Evolutionary conservation across 2,113 vertebrate genomes (phyloP).

Genomic region (Xenus cinereus): DNA sequence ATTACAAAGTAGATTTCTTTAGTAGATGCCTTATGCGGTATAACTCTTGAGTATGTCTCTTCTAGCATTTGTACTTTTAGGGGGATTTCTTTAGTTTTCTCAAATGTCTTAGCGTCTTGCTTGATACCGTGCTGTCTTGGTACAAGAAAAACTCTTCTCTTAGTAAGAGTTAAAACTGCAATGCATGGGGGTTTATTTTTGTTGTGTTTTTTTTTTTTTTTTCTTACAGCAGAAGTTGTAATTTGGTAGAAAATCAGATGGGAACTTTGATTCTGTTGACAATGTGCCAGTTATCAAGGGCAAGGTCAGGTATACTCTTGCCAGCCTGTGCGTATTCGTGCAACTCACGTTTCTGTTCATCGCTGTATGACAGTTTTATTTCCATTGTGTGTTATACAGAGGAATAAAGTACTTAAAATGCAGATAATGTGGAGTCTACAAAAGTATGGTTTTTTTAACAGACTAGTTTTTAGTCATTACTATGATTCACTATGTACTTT

Average conservation of each 20-base stretch:
- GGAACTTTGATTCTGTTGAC: neutral
- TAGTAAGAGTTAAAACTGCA: neutral
- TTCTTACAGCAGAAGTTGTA: neutral
- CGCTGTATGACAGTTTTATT: neutral
- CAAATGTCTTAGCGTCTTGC: neutral
- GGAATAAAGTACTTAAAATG: neutral
- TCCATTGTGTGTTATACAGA: neutral
- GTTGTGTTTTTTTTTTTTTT: neutral
- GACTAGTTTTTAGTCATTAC: neutral
- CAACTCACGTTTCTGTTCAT: neutral
- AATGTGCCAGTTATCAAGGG: neutral
- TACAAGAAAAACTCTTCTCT: neutral
- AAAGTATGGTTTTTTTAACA: neutral
- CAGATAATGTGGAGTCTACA: neutral
- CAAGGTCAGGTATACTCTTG: neutral
- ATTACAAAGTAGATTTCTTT: neutral
- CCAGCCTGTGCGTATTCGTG: neutral
- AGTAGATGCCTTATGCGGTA: neutral
- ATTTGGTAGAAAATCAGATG: neutral
- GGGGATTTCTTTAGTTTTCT: neutral
- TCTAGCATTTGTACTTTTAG: fast-evolving
- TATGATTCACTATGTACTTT: neutral
- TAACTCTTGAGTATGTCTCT: neutral
- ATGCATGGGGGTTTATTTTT: fast-evolving
- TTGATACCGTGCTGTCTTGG: neutral